Conservation (phyloP, 2,797 vertebrate species). For the Manis pentadactyla region DNA sequence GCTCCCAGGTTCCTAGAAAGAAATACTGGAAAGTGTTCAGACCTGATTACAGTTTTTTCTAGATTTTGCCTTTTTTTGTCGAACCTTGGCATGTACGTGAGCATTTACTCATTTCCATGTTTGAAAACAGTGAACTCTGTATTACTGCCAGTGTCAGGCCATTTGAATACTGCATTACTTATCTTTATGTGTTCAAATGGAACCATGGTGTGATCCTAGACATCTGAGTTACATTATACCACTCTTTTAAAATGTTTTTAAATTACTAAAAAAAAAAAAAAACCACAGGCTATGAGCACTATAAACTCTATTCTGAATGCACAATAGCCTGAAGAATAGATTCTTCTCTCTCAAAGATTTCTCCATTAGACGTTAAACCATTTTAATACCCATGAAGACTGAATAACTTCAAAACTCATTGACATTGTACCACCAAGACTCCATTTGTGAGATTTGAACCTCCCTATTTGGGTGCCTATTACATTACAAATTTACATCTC, state of each 20-base stretch:
- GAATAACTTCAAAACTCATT: conserved; percentile 54
- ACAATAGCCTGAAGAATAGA: background rate
- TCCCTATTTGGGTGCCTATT: background rate
- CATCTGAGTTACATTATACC: background rate
- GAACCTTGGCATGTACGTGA: background rate
- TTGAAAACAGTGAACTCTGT: conserved; percentile 22
- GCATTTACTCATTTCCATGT: background rate
- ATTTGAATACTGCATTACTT: background rate
- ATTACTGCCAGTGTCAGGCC: background rate
- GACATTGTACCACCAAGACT: background rate
- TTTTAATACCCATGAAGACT: background rate
- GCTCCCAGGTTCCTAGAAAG: background rate
- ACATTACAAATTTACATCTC: background rate
- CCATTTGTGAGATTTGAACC: background rate
- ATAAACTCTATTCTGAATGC: background rate
- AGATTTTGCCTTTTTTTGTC: conserved; percentile 11
- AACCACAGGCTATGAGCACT: background rate
- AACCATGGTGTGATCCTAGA: background rate
- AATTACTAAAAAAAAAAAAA: background rate
- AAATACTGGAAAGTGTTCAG: background rate
- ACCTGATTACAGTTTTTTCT: background rate
- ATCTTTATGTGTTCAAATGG: background rate
- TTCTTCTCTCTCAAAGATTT: background rate
- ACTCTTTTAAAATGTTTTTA: conserved; percentile 34
- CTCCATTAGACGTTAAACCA: background rate